Percentiles rank a stretch among this genome's conserved stretches.
phyloP scores from a whole-genome alignment of 2,888 invertebrate species.

The Tinea trinotella region DNA sequence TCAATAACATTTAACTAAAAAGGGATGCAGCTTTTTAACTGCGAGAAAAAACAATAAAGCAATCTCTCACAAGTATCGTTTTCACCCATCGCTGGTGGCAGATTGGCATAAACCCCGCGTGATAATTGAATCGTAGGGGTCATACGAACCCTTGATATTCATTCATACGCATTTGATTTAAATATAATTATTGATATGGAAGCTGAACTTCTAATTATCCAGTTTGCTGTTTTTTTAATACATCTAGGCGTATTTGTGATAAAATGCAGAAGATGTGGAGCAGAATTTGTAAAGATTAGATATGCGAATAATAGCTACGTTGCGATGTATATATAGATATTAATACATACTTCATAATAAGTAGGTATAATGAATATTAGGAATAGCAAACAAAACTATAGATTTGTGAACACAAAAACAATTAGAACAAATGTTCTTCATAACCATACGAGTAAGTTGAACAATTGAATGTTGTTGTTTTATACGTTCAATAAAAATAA shows the following conservation, averaged over 20 bases:
- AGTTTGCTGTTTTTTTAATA: too few species aligned
- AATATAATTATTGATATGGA: slow-evolving; percentile 28
- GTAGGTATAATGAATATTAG: too few species aligned
- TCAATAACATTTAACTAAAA: slow-evolving; percentile 1
- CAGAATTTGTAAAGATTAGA: too few species aligned
- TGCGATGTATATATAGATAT: too few species aligned
- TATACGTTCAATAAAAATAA: slow-evolving; percentile 21
- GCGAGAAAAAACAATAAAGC: slow-evolving; percentile 72
- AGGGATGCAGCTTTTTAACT: slow-evolving; percentile 46
- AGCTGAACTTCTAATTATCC: background rate
- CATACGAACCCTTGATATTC: slow-evolving; percentile 21
- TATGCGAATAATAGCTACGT: too few species aligned
- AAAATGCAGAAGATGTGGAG: too few species aligned
- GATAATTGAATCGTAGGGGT: slow-evolving; percentile 68
- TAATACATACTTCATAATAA: too few species aligned
- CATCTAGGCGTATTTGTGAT: too few species aligned
- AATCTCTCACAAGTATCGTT: slow-evolving; percentile 73
- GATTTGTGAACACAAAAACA: too few species aligned
- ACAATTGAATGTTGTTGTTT: slow-evolving; percentile 15
- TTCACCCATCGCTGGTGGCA: slow-evolving; percentile 46
- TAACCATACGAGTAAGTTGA: too few species aligned
- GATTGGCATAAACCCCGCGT: slow-evolving; percentile 54
- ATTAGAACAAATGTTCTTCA: too few species aligned
- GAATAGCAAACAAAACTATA: too few species aligned
- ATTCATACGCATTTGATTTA: slow-evolving; percentile 53